phyloP scores from a whole-genome alignment of 2,797 vertebrate genomes.

The Thamnophis elegans region DNA sequence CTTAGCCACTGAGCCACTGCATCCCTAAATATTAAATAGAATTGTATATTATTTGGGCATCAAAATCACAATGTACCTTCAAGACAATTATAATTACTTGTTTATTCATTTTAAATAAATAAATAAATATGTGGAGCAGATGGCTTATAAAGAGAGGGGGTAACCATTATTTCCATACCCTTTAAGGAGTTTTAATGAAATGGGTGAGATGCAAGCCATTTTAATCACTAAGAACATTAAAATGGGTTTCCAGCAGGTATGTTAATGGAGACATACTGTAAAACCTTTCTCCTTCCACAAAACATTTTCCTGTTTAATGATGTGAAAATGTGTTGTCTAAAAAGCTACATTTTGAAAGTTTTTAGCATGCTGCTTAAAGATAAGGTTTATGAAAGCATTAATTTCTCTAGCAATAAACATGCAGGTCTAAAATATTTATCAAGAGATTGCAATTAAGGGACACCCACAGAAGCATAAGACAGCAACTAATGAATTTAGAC shows the following conservation, averaged over 20 bases:
- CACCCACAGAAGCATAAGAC: not conserved
- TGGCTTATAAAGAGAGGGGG: constrained; percentile 46
- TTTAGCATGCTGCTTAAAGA: constrained; percentile 21
- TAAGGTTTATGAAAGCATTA: constrained; percentile 37
- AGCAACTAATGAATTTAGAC: not conserved
- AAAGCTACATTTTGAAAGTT: constrained; percentile 22
- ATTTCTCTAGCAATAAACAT: constrained; percentile 33
- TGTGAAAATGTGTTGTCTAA: constrained; percentile 34
- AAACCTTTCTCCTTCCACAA: not conserved
- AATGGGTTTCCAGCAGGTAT: constrained; percentile 39
- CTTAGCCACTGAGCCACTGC: no score
- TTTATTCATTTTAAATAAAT: constrained; percentile 48
- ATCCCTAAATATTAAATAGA: constrained; percentile 10
- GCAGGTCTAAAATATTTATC: constrained; percentile 21
- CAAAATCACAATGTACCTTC: constrained; percentile 51
- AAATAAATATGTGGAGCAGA: constrained; percentile 58
- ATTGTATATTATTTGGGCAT: constrained; percentile 38
- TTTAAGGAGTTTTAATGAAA: constrained; percentile 49
- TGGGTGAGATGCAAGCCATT: constrained; percentile 33
- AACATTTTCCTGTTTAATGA: constrained; percentile 26
- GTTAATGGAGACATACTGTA: constrained; percentile 7
- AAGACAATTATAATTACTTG: constrained; percentile 58
- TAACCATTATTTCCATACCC: constrained; percentile 40
- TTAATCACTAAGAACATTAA: constrained; percentile 21
- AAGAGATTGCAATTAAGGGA: constrained; percentile 15